phyloP scores from a whole-genome alignment of 2,888 invertebrate species.

The Brachylomia viminalis region DNA sequence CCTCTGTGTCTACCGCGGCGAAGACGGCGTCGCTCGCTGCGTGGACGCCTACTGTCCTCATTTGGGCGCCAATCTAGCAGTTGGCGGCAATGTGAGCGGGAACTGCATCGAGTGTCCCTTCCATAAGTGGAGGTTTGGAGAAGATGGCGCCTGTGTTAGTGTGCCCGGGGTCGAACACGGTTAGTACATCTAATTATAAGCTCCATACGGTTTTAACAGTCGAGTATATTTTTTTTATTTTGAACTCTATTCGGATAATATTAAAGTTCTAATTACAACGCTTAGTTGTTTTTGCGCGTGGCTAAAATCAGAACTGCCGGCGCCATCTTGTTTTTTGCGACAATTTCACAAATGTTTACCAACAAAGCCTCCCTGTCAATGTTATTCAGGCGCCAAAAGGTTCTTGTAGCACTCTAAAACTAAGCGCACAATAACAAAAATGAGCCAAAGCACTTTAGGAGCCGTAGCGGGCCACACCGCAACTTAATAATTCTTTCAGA shows the following conservation, averaged over 20 bases:
- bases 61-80: conserved; percentile 96
- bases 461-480: too few relatives aligned
- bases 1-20: conserved; percentile 93
- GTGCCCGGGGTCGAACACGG: conserved; percentile 91
- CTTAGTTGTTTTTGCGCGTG: background rate
- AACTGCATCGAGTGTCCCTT: conserved; percentile 97
- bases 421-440: too few relatives aligned
- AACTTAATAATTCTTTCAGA: too few relatives aligned
- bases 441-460: too few relatives aligned
- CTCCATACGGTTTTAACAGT: background rate
- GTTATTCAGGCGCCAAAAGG: too few relatives aligned
- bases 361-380: too few relatives aligned
- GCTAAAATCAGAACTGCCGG: background rate
- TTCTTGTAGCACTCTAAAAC: too few relatives aligned
- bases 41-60: conserved; percentile 97
- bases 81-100: conserved; percentile 94
- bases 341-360: too few relatives aligned
- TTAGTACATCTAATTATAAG: conserved; percentile 59
- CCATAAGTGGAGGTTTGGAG: conserved; percentile 96
- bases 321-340: background rate
- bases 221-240: background rate
- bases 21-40: conserved; percentile 91
- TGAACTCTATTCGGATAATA: background rate
- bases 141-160: conserved; percentile 93
- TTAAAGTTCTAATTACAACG: background rate